These are phyloP conservation scores for Metridium senile DNA, from an alignment of 92 coral and sea anemone species.

Conservation along the genomic window DNA sequence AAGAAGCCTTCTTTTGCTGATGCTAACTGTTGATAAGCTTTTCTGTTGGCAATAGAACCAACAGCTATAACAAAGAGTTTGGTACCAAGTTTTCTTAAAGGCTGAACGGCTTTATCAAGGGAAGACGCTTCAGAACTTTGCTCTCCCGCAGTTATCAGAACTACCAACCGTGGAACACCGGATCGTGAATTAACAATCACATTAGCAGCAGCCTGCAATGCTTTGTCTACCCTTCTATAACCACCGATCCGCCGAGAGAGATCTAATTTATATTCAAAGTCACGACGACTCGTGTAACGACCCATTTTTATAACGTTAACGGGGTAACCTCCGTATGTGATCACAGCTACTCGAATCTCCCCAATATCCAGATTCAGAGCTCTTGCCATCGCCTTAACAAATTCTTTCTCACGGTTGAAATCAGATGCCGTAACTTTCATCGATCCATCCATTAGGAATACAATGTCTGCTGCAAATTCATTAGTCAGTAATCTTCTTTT, in stretches of 20 bases:
- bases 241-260: conserved; percentile 34
- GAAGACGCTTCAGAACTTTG: conserved; percentile 30
- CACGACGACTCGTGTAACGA: conserved; percentile 31
- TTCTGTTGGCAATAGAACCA: conserved; percentile 49
- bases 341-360: conserved; percentile 63
- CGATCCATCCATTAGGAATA: conserved; percentile 71
- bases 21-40: conserved; percentile 4
- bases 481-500: conserved; percentile 13
- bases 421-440: conserved; percentile 34
- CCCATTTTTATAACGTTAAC: conserved; percentile 34
- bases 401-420: conserved; percentile 59
- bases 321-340: conserved; percentile 50
- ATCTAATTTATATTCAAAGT: conserved; percentile 52
- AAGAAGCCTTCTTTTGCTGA: conserved; percentile 29
- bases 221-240: conserved; percentile 56
- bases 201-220: conserved; percentile 44
- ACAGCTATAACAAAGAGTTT: conserved; percentile 79
- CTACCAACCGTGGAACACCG: conserved; percentile 62
- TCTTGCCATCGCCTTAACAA: conserved; percentile 57
- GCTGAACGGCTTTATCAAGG: conserved; percentile 49
- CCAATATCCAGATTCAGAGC: conserved; percentile 45
- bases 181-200: conserved; percentile 43
- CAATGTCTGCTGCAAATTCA: conserved; percentile 57
- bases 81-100: conserved; percentile 58
- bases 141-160: conserved; percentile 59